These are phyloP conservation scores for Aplysina aerophoba DNA, from an alignment of 37 sponge, comb jelly and placozoan genomes.

Conservation along the genomic window DNA sequence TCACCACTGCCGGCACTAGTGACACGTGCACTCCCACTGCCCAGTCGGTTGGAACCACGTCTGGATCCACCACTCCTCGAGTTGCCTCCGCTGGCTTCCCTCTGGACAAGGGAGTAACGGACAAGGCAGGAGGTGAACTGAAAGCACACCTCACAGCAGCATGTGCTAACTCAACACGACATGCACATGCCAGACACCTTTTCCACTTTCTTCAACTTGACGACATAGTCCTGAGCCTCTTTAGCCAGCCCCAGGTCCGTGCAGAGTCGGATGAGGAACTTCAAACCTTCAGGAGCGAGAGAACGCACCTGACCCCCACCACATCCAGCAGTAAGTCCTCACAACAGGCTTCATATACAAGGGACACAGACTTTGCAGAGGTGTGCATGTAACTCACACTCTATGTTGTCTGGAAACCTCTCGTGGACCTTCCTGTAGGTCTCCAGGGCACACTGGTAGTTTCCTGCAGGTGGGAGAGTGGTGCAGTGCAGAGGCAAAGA, in stretches of 20 bases:
- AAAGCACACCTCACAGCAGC: conserved; percentile 21
- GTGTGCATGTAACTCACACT: conserved; percentile 48
- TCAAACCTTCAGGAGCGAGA: conserved; percentile 37
- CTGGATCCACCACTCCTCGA: conserved; percentile 19
- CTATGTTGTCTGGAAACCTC: conserved; percentile 91
- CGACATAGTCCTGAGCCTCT: conserved; percentile 84
- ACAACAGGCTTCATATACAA: not conserved
- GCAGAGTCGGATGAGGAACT: conserved; percentile 89
- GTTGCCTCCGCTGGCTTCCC: not conserved
- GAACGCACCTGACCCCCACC: not conserved
- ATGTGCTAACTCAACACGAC: not conserved
- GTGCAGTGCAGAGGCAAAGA: not conserved
- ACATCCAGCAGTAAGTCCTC: not conserved
- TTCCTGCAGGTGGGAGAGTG: conserved; percentile 55
- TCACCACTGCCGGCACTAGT: conserved; percentile 32
- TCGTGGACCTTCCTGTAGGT: conserved; percentile 86
- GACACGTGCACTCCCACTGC: conserved; percentile 7
- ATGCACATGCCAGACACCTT: conserved; percentile 39
- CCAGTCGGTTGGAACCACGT: conserved; percentile 1
- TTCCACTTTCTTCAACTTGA: conserved; percentile 88
- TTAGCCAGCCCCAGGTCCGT: conserved; percentile 87
- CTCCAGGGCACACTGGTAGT: conserved; percentile 89
- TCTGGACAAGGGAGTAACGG: not conserved
- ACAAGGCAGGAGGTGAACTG: not conserved
- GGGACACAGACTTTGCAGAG: not conserved